Base-by-base conservation (phyloP, 1,140 invertebrate genomes). In the Tetragonula clypearis region DNA sequence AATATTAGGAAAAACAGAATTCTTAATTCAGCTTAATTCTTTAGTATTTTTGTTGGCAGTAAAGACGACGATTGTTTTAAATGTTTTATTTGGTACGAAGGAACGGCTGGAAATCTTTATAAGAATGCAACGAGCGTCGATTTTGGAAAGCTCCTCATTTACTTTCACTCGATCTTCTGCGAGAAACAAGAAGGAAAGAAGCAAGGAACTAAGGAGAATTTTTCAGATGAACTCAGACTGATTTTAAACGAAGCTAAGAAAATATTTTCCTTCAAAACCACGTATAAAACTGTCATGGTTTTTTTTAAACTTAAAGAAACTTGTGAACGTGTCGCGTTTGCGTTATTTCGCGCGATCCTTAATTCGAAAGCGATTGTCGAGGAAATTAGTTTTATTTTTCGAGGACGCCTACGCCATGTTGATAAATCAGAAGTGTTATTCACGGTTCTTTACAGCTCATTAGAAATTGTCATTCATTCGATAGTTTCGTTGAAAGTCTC, bases 291-390 rank as follows among this genome's bases (percentile, higher is more conserved):
- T 30, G 30, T 30, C 30, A 1, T 30, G 6, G 14, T 62, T n/a
- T 49, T 58, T 58, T 30, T 30, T 30, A 58, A 26, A 30, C 19
- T 6, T 41, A 21, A 53, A 72, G 8, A 12, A 8, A 49, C n/a
- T 12, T 0, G 9, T 1, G 30, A 30, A 30, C 49, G n/a, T 12
- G 26, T 55, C 49, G 14, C 15, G 41, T 73, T 19, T 15, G 4
- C 71, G 41, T 73, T 17, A 73, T 53, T 73, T 73, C 49, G 15
- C 19, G 49, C n/a, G 49, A 73, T 73, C 53, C n/a, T 73, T 26
- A 26, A 15, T 26, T 53, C 6, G 21, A 53, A n/a, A 26, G n/a
- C 9, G 19, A 55, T 9, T 26, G 41, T 2, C 14, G 23, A 11
- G 14, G 21, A 1, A 71, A 8, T 5, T 23, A 19, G 41, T 41